Evolutionary conservation across 2,113 vertebrate species (phyloP), one percentile per base, ranked within the genome.

Genomic region (Corythaeola cristata): DNA sequence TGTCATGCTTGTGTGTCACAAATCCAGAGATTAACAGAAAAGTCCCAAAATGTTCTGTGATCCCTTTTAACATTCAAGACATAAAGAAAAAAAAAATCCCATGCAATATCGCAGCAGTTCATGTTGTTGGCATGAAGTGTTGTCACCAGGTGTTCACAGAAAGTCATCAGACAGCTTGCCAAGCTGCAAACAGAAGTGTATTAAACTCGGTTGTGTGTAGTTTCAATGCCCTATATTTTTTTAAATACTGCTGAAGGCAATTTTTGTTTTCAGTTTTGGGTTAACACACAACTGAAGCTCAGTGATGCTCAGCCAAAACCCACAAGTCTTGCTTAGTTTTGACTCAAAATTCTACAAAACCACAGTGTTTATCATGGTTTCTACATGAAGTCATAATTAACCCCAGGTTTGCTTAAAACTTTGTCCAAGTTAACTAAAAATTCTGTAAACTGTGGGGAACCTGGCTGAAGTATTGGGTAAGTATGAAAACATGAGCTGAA

Each of bases 381-480:
- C 74, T 82, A 62, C 59, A 91, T 97, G 91, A 97, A 96, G 94
- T 95, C 95, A 97, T 97, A 97, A 97, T 96, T 94, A 97, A 97
- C 92, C 96, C 95, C 96, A 97, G 86, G n/a, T 97, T 95, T 92
- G 62, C 87, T 95, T 50, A 87, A 95, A 93, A 85, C 89, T 93
- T 93, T 41, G 23, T 85, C 95, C 92, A 96, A 94, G 77, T 64
- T 89, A 78, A 92, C 86, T 60, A 78, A 75, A 92, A 91, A 75
- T 69, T 89, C 76, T 91, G 63, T 89, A 85, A 97, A 85, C 69
- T 93, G 55, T 88, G 77, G 84, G 84, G 82, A 90, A 35, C 37
- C 47, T 81, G 58, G 19, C 62, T 73, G 86, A 89, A 78, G 56
- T n/a, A 85, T 35, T 76, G 71, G 53, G 6, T 79, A 89, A 95